A percentile compares a stretch with the other conserved stretches of the same genome.
Conservation (phyloP, 2,888 invertebrate species). For the Microctonus brassicae region DNA sequence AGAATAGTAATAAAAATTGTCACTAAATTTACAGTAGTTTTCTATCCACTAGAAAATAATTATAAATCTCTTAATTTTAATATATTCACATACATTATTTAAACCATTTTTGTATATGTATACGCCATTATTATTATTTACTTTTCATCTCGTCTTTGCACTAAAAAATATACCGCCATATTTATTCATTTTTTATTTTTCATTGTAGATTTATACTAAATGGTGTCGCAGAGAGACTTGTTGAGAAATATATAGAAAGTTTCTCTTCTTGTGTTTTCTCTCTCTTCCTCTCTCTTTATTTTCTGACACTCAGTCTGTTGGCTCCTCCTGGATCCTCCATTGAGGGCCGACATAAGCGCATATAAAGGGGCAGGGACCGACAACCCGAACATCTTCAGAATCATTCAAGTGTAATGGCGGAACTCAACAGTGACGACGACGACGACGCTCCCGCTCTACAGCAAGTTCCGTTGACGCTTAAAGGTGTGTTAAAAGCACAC, state of each 20-base stretch:
- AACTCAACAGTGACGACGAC: slow-evolving; percentile 30
- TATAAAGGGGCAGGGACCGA: not conserved
- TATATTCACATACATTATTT: no score
- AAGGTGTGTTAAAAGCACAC: slow-evolving; percentile 32
- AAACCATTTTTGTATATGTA: no score
- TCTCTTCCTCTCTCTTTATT: not conserved
- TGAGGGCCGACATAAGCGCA: not conserved
- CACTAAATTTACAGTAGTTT: no score
- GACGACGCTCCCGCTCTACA: slow-evolving; percentile 16
- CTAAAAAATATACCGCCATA: no score
- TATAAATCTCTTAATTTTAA: no score
- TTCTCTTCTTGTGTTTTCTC: not conserved
- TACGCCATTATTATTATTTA: no score
- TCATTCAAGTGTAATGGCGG: slow-evolving; percentile 65
- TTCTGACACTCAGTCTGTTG: not conserved
- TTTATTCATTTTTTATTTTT: no score
- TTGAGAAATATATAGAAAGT: slow-evolving; percentile 6
- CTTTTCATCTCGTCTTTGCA: no score
- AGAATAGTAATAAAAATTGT: no score
- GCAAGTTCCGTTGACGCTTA: slow-evolving; percentile 20
- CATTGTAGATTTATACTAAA: no score
- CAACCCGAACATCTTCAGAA: slow-evolving; percentile 40
- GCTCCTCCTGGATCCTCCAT: not conserved
- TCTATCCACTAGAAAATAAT: no score
- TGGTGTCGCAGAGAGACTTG: no score